Conservation (phyloP, 2,797 vertebrate species). For the Molossus alvarezi region DNA sequence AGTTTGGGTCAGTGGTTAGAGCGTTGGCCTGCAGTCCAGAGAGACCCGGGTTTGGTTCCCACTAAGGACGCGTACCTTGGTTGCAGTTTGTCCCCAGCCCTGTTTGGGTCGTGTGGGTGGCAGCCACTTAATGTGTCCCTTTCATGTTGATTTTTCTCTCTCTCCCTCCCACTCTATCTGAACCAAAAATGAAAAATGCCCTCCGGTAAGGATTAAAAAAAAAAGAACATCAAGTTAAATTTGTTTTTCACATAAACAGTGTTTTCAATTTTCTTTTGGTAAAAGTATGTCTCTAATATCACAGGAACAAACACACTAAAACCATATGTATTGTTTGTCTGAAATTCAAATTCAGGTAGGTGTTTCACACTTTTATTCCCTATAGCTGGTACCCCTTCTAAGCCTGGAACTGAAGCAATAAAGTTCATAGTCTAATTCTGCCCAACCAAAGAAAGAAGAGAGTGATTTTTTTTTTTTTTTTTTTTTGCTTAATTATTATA, state of each 20-base stretch:
- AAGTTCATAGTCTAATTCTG: neutral
- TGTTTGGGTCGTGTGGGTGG: no score
- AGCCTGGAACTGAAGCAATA: neutral
- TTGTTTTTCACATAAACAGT: neutral
- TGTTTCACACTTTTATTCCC: neutral
- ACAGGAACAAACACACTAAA: neutral
- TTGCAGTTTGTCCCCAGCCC: no score
- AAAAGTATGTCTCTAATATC: neutral
- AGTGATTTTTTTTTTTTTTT: neutral
- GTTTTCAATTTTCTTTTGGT: neutral
- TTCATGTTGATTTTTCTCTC: no score
- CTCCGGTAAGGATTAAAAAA: no score
- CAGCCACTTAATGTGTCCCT: no score
- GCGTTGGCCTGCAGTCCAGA: no score
- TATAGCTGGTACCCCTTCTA: neutral
- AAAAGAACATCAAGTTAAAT: neutral
- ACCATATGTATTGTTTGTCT: neutral
- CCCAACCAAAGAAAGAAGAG: neutral
- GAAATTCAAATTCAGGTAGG: conserved; percentile 23
- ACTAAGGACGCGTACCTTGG: no score
- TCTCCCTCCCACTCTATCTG: no score
- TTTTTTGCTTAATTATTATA: neutral
- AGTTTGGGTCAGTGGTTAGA: no score
- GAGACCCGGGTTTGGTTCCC: no score
- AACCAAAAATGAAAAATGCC: no score